Conservation (phyloP, 2,797 vertebrate genomes). For the Lophotriccus pileatus region DNA sequence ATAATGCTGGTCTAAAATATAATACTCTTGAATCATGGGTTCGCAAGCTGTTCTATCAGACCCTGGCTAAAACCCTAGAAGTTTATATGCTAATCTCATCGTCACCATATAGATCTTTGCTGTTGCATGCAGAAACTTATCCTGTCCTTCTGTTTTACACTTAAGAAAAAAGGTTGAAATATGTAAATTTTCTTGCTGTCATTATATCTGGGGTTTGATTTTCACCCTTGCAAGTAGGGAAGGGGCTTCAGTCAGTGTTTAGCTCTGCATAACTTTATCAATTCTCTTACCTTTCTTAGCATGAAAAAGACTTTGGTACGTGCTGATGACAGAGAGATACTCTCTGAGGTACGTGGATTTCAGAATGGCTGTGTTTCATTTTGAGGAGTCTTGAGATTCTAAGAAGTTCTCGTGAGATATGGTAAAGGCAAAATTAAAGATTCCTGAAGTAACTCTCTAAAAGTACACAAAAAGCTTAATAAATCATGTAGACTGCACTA, state of each 20-base stretch:
- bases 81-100: not conserved
- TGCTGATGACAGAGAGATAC: not conserved
- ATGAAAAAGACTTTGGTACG: not conserved
- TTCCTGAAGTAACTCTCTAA: not conserved
- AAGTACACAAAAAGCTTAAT: not conserved
- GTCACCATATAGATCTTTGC: not conserved
- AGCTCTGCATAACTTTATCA: not conserved
- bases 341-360: not conserved
- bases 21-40: not conserved
- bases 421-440: not conserved
- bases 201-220: not conserved
- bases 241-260: not conserved
- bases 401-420: not conserved
- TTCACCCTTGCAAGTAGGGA: not conserved
- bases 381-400: not conserved
- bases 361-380: not conserved
- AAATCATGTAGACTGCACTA: not conserved
- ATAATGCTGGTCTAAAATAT: not conserved
- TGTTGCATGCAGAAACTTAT: not conserved
- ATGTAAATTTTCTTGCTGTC: not conserved
- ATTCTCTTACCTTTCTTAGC: not conserved
- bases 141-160: not conserved
- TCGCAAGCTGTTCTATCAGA: not conserved
- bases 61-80: not conserved
- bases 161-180: not conserved